Conservation (phyloP, 2,888 invertebrate genomes). For the Phortica okadai region DNA sequence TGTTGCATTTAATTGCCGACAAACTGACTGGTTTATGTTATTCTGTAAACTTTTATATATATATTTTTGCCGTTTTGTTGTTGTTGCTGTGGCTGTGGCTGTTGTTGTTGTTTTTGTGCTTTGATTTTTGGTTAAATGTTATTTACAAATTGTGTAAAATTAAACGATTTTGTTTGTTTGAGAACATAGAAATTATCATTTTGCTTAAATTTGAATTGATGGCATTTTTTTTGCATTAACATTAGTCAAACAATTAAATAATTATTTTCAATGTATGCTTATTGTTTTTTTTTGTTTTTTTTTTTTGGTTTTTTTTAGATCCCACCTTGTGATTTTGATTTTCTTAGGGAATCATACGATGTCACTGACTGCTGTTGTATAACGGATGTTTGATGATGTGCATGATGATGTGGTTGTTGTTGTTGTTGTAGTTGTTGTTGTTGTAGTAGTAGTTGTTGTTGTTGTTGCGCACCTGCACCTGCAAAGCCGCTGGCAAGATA, state of each 20-base stretch:
- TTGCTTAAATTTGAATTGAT: background rate
- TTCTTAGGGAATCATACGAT: constrained; percentile 82
- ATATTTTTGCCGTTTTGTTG: background rate
- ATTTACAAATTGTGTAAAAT: background rate
- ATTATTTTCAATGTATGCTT: background rate
- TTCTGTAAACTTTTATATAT: too few species aligned
- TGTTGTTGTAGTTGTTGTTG: constrained; percentile 41
- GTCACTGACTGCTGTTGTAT: constrained; percentile 69
- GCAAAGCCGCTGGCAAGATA: constrained; percentile 47
- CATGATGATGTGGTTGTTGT: constrained; percentile 54
- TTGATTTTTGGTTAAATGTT: background rate
- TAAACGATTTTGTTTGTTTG: background rate
- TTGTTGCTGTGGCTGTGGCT: constrained; percentile 5
- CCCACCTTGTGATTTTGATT: constrained; percentile 97
- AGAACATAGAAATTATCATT: too few species aligned
- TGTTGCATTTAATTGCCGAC: too few species aligned
- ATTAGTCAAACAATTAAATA: background rate
- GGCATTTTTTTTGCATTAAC: background rate
- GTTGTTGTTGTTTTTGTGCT: constrained; percentile 5
- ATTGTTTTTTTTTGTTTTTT: constrained; percentile 1
- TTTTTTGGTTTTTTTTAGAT: constrained; percentile 72
- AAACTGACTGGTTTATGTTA: too few species aligned
- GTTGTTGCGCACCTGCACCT: constrained; percentile 45
- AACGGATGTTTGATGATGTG: constrained; percentile 64
- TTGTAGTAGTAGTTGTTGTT: background rate